Conservation (phyloP, 2,113 vertebrate genomes). For the Perca fluviatilis region DNA sequence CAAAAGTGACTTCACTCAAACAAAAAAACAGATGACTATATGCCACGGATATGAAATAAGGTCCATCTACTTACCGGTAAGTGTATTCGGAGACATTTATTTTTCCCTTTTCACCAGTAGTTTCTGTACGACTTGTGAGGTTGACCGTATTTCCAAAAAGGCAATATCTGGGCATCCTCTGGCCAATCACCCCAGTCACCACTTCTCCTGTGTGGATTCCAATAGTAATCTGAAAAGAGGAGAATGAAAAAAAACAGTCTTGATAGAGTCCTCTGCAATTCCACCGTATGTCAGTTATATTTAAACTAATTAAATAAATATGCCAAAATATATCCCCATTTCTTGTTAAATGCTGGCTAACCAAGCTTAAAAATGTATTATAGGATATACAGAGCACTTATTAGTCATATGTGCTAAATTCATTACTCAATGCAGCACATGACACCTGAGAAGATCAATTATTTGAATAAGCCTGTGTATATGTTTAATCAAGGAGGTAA, state of each 20-base stretch:
- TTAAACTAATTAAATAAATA: conserved; percentile 20
- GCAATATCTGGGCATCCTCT: conserved; percentile 98
- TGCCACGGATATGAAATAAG: not conserved
- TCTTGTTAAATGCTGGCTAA: not conserved
- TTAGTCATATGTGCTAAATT: not conserved
- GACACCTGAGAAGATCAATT: not conserved
- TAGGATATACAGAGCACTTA: not conserved
- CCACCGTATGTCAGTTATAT: not conserved
- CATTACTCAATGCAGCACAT: not conserved
- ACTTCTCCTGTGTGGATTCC: conserved; percentile 99
- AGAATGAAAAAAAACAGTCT: not conserved
- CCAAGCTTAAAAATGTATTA: conserved; percentile 9
- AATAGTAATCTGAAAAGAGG: conserved; percentile 91
- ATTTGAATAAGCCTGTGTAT: not conserved
- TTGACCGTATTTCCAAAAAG: conserved; percentile 99
- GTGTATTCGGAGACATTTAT: conserved; percentile 98
- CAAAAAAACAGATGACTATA: not conserved
- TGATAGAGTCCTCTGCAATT: not conserved
- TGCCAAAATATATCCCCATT: not conserved
- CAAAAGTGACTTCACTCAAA: not conserved
- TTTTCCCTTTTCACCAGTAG: conserved; percentile 96
- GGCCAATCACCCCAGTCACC: conserved; percentile 98
- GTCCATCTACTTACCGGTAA: conserved; percentile 86
- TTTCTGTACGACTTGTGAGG: conserved; percentile 98
- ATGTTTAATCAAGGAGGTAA: conserved; percentile 3